Evolutionary conservation across 2,888 invertebrate species (phyloP).

Genomic region (Caenorhabditis wallacei): DNA sequence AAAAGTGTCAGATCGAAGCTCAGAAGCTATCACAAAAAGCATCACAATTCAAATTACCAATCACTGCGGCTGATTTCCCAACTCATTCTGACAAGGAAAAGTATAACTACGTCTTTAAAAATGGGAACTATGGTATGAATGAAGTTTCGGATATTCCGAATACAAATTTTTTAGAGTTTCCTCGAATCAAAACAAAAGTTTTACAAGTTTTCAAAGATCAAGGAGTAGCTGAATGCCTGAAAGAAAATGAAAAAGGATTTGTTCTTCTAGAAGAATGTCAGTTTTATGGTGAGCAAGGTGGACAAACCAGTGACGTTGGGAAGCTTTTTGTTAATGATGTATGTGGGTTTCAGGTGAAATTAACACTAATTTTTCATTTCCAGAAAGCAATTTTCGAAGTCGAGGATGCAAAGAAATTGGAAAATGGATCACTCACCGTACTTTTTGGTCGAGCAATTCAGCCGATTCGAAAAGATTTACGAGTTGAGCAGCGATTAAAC

Average conservation of each 20-base stretch:
- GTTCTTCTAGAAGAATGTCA: slow-evolving; percentile 65
- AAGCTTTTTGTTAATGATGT: slow-evolving; percentile 23
- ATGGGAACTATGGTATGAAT: slow-evolving; percentile 34
- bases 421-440: slow-evolving; percentile 36
- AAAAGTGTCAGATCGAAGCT: slow-evolving; percentile 40
- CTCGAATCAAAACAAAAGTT: slow-evolving; percentile 24
- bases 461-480: slow-evolving; percentile 20
- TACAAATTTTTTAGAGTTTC: slow-evolving; percentile 37
- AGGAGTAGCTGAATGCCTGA: slow-evolving; percentile 18
- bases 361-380: not conserved
- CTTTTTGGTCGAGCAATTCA: slow-evolving; percentile 36
- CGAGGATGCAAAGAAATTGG: slow-evolving; percentile 46
- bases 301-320: slow-evolving; percentile 53
- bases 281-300: slow-evolving; percentile 66
- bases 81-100: slow-evolving; percentile 53
- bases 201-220: slow-evolving; percentile 39
- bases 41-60: slow-evolving; percentile 39
- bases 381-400: slow-evolving; percentile 52
- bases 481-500: slow-evolving; percentile 46
- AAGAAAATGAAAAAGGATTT: slow-evolving; percentile 32
- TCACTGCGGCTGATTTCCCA: slow-evolving; percentile 34
- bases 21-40: slow-evolving; percentile 48
- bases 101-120: slow-evolving; percentile 35
- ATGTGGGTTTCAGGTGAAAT: not conserved
- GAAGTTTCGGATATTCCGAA: not conserved